These are phyloP conservation scores for Spheniscus mendiculus DNA, from an alignment of 2,113 vertebrate genomes.

Conservation along the genomic window DNA sequence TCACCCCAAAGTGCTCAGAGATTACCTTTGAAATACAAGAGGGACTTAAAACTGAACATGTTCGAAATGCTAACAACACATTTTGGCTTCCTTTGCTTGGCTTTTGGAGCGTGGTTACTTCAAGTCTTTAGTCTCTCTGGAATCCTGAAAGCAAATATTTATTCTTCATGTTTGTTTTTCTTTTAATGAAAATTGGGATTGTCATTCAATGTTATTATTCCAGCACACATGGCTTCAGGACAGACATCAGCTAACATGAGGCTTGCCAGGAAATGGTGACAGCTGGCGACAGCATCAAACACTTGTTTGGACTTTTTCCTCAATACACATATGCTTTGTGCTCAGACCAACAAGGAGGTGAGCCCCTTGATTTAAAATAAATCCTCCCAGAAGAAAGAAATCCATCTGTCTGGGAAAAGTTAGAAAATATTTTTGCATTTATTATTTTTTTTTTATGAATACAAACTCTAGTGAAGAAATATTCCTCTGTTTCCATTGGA, in stretches of 20 bases:
- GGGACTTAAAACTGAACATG: not conserved
- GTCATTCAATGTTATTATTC: not conserved
- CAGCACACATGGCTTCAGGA: not conserved
- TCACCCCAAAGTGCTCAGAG: not conserved
- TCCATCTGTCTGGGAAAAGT: constrained; percentile 49
- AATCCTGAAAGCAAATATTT: constrained; percentile 9
- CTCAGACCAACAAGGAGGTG: not conserved
- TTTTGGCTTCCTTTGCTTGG: not conserved
- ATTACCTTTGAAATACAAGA: not conserved
- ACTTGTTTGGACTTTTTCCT: constrained; percentile 17
- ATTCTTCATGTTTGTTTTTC: not conserved
- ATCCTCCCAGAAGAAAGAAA: constrained; percentile 44
- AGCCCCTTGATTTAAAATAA: not conserved
- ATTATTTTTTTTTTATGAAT: constrained; percentile 69
- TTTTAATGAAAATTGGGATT: constrained; percentile 23
- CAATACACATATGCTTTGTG: not conserved
- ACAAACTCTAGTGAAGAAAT: constrained; percentile 72
- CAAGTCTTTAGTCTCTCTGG: not conserved
- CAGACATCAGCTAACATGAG: not conserved
- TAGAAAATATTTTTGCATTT: constrained; percentile 79
- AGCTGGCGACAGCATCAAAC: not conserved
- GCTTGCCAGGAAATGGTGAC: not conserved
- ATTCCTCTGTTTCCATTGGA: constrained; percentile 59
- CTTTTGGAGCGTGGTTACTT: not conserved
- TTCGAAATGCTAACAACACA: not conserved